Evolutionary conservation across 2,113 vertebrate species (phyloP).

Genomic region (Austrofundulus limnaeus): DNA sequence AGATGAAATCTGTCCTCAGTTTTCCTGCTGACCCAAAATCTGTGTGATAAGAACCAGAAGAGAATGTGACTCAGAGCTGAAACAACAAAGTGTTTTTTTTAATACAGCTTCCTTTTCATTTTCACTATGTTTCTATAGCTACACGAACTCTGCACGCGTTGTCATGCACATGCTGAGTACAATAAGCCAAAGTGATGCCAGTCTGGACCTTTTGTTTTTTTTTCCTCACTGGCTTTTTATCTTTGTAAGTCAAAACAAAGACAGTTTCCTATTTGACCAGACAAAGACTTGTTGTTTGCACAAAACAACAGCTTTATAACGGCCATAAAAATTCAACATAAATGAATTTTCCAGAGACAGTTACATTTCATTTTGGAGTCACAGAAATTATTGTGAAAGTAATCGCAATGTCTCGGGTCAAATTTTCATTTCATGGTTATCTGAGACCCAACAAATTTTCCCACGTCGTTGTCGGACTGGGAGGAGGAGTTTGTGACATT

Average conservation of each 20-base stretch:
- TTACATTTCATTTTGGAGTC: conserved; percentile 20
- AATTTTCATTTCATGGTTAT: conserved; percentile 25
- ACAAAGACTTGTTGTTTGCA: conserved; percentile 60
- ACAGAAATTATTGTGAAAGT: conserved; percentile 15
- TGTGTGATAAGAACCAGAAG: background rate
- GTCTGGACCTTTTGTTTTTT: conserved; percentile 26
- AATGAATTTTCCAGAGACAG: conserved; percentile 12
- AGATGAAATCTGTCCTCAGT: conserved; percentile 8
- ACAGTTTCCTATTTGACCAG: conserved; percentile 26
- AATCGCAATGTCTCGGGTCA: conserved; percentile 31
- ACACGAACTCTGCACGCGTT: conserved; percentile 3
- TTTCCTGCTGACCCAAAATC: conserved; percentile 17
- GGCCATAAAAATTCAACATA: background rate
- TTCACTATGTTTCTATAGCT: background rate
- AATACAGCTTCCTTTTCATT: background rate
- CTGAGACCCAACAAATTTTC: conserved; percentile 2
- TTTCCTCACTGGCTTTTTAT: conserved; percentile 28
- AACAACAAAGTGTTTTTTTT: conserved; percentile 3
- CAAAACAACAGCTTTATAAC: conserved; percentile 16
- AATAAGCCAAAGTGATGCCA: conserved; percentile 17
- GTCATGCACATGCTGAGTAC: background rate
- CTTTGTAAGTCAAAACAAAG: conserved; percentile 40
- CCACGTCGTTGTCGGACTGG: background rate
- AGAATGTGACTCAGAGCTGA: background rate
- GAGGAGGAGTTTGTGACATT: conserved; percentile 4